phyloP scores from a whole-genome alignment of 2,113 vertebrate genomes.

The Rana temporaria region DNA sequence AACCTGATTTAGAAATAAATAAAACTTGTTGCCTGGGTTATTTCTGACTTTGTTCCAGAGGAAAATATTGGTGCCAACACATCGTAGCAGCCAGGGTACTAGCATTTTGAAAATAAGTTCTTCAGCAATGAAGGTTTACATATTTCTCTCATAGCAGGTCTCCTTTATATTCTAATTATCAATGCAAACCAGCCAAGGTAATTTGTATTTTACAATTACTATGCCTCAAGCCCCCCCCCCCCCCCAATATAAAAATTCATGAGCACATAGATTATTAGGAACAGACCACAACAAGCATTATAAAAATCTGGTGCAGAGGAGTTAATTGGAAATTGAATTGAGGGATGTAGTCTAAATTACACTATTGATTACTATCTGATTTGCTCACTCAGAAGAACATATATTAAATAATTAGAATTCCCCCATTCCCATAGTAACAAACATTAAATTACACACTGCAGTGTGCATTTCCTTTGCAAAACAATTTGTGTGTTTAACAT shows the following conservation, averaged over 20 bases:
- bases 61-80: no score
- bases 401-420: conserved; percentile 57
- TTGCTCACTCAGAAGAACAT: conserved; percentile 53
- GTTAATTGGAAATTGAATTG: conserved; percentile 56
- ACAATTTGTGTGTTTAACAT: conserved; percentile 38
- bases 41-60: no score
- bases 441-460: conserved; percentile 41
- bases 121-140: no score
- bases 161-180: neutral
- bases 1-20: no score
- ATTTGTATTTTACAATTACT: conserved; percentile 6
- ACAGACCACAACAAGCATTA: conserved; percentile 2
- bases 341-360: conserved; percentile 57
- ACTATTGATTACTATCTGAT: conserved; percentile 57
- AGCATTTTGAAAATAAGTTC: no score
- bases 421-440: conserved; percentile 56
- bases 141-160: no score
- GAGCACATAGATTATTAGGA: conserved; percentile 30
- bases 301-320: conserved; percentile 39
- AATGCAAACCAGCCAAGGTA: neutral
- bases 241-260: conserved; percentile 28
- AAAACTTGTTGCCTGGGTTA: no score
- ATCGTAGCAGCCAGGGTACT: no score
- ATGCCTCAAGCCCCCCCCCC: neutral
- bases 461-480: conserved; percentile 33